Conservation (phyloP, 1,140 invertebrate species). For the Zelostemma sp. region DNA sequence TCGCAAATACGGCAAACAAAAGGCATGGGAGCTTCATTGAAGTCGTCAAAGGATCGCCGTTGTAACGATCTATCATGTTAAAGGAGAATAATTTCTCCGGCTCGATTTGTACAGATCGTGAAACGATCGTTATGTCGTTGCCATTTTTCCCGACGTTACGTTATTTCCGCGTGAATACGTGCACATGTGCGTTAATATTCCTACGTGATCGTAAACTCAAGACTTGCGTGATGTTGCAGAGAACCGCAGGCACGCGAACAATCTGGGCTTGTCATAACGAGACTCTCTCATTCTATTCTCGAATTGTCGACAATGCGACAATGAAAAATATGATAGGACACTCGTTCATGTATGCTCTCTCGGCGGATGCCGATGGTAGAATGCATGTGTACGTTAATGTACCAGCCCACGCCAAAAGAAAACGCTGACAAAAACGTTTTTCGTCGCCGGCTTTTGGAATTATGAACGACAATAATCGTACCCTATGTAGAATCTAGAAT, state of each 20-base stretch:
- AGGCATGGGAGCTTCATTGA: too few species aligned
- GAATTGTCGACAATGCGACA: slow-evolving; percentile 7
- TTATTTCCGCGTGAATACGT: neutral
- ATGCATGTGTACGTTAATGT: neutral
- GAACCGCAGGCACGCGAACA: neutral
- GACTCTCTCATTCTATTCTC: slow-evolving; percentile 2
- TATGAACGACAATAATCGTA: neutral
- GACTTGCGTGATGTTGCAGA: neutral
- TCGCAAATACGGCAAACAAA: too few species aligned
- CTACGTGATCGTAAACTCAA: too few species aligned
- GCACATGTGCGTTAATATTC: too few species aligned
- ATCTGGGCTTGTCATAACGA: slow-evolving; percentile 2
- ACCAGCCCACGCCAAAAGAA: slow-evolving; percentile 4
- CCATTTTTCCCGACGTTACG: neutral
- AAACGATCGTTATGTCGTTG: neutral
- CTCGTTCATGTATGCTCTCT: neutral
- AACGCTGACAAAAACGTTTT: slow-evolving; percentile 4
- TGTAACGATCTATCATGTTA: too few species aligned
- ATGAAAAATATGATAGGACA: slow-evolving; percentile 1
- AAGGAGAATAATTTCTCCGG: too few species aligned
- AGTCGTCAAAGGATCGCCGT: too few species aligned
- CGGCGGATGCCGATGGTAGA: too few species aligned
- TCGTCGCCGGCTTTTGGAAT: slow-evolving; percentile 2
- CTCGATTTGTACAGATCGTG: neutral
- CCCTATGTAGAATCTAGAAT: too few species aligned